Conservation (phyloP, 2,888 invertebrate species). For the Synanthedon andrenaeformis region DNA sequence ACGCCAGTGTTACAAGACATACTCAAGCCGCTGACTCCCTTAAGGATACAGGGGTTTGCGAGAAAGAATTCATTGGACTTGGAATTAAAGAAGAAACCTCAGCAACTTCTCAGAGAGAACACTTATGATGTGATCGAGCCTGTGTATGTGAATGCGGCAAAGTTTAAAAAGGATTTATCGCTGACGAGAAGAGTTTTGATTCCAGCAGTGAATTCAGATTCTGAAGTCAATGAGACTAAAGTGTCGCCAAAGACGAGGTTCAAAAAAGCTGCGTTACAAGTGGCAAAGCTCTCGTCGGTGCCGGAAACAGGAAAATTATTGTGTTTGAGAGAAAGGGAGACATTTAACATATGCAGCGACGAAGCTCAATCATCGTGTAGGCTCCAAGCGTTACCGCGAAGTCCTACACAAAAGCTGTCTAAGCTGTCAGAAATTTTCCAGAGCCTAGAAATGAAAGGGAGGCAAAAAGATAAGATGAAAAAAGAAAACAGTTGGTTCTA, state of each 20-base stretch:
- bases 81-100: constrained; percentile 29
- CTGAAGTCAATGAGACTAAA: constrained; percentile 14
- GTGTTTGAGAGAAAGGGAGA: constrained; percentile 48
- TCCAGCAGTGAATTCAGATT: constrained; percentile 7
- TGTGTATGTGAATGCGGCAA: constrained; percentile 35
- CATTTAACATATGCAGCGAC: constrained; percentile 23
- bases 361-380: constrained; percentile 31
- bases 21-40: constrained; percentile 52
- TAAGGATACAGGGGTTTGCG: constrained; percentile 37
- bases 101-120: constrained; percentile 52
- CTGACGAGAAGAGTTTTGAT: constrained; percentile 9
- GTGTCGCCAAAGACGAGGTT: constrained; percentile 52
- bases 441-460: constrained; percentile 48
- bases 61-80: constrained; percentile 32
- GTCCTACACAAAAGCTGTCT: constrained; percentile 43
- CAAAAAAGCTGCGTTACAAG: constrained; percentile 52
- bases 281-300: constrained; percentile 45
- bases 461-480: constrained; percentile 50
- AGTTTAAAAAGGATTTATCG: constrained; percentile 25
- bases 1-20: constrained; percentile 33
- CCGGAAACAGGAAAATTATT: constrained; percentile 56
- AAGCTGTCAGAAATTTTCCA: constrained; percentile 59
- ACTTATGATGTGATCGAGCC: constrained; percentile 61
- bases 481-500: constrained; percentile 66
- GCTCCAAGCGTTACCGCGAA: constrained; percentile 37